Base-by-base conservation (phyloP, 2,113 vertebrate species). In the Zosterops lateralis region DNA sequence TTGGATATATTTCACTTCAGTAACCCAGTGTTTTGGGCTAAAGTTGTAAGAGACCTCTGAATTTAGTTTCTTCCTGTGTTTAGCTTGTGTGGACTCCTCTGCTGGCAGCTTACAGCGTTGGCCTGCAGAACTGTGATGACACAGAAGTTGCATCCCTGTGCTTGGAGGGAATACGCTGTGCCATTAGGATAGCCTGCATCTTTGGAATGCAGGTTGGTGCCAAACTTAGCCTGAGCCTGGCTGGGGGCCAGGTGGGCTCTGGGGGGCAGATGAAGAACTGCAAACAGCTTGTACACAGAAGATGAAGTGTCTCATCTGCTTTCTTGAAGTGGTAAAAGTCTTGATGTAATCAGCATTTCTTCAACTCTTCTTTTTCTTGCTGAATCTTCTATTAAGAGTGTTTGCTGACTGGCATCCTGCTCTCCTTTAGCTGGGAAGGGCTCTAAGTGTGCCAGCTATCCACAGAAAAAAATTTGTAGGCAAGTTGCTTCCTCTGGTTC, bases 81-180 rank as follows among this genome's bases (percentile, higher is more conserved):
- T 82, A 99, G 99, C 97, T 99, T 94, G 99, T 99, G 2, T 99
- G 99, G 99, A 99, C 99, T 1, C 99, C 99, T 0, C 70, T 99
- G 74, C 94, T 99, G 95, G 99, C 99, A 70, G 99, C 99, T 4
- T 99, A 99, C 87, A 99, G 99, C 1, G 98, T 99, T 22, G 99
- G 99, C 7, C 97, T 99, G 76, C 99, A 99, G 97, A 99, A 99
- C 97, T 99, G 99, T 54, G 99, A 99, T 6, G 99, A 99, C 96
- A 98, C 98, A 3, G 99, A 99, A 51, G 99, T 99, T 68, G 99
- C 99, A 0, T 99, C 98, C 0, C 97, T 99, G 89, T 99, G 99
- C 91, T 95, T 99, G 96, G 99, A 99, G 96, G 99, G 99, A 78
- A 99, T 99, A 54, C 98, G 99, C 32, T 99, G 99, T 96, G 99